These are phyloP conservation scores for Brachypodius melanocephalos DNA, from an alignment of 2,113 vertebrate species.

Conservation along the genomic window DNA sequence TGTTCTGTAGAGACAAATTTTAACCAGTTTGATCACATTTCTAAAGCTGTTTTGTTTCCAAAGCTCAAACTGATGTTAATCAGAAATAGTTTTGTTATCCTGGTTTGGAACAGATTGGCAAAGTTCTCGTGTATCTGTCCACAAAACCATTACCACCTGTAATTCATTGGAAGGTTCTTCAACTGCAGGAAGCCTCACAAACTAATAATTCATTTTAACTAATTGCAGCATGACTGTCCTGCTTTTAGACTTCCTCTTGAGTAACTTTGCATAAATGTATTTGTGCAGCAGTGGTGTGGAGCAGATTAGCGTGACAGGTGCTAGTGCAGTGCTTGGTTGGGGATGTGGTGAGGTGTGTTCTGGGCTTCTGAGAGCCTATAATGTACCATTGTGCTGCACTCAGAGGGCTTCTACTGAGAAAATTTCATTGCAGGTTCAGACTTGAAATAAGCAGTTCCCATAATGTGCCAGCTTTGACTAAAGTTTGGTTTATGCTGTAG, in stretches of 20 bases:
- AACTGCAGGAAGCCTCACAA: not conserved
- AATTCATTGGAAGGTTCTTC: not conserved
- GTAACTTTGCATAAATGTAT: not conserved
- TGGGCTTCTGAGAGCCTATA: not conserved
- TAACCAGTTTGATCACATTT: not conserved
- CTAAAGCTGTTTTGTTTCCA: not conserved
- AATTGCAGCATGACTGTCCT: not conserved
- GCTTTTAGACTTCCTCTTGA: conserved; percentile 1
- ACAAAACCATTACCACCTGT: not conserved
- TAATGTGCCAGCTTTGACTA: not conserved
- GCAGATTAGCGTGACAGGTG: not conserved
- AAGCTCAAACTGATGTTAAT: not conserved
- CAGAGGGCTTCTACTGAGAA: not conserved
- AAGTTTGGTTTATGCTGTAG: not conserved
- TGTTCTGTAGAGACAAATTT: not conserved
- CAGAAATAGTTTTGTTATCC: not conserved
- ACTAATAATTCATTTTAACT: not conserved
- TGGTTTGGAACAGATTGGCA: not conserved
- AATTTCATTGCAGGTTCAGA: not conserved
- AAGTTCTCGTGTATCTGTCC: not conserved
- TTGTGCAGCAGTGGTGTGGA: not conserved
- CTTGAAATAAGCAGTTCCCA: not conserved
- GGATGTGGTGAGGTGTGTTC: not conserved
- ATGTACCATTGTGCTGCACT: not conserved
- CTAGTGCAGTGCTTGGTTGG: fast-evolving